Base-by-base conservation (phyloP, 2,113 vertebrate species). In the Pantherophis guttatus region DNA sequence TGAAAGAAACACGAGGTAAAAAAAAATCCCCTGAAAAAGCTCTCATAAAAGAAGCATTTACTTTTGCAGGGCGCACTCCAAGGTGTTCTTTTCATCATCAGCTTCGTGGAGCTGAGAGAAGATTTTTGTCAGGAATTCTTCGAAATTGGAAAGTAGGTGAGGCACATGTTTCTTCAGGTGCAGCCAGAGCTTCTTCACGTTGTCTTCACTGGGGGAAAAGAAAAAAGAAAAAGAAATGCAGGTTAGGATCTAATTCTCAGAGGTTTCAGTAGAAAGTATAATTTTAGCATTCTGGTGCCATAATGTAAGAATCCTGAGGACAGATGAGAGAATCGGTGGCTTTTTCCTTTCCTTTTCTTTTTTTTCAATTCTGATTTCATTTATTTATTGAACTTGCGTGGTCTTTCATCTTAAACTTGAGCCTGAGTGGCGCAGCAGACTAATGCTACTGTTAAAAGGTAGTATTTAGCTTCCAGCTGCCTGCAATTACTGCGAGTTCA, bases 91-190 rank as follows among this genome's bases (percentile, higher is more conserved):
- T 94, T 99, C 98, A 94, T 99, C 97, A 17, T 98, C 98, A 50
- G 98, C 99, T 94, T 99, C 98, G 88, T 97, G 98, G 91, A 99
- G 98, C 96, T 98, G 98, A 0, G 97, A 97, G 50, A 98, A 98
- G 94, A 99, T 97, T 95, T 98, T 98, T 94, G 98, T 93, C 91
- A 99, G 96, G 94, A 99, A 98, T 90, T 99, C 98, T 96, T 99
- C 99, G 90, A 99, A 99, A 96, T 93, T 98, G 89, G 98, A 97
- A 92, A 99, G 97, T 75, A 99, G 97, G 88, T 98, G 97, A 15
- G 99, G 98, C 44, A 99, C 98, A 0, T 98, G 98, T 52, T 97
- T 98, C 54, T 97, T 98, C 87, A 99, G 97, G 94, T 98, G 98
- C 17, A 98, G 95, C 99, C 98, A 99, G 89, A 99, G 97, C 62